These are phyloP conservation scores for Acanthacorydalis orientalis DNA, from an alignment of 2,888 invertebrate genomes.

Conservation along the genomic window DNA sequence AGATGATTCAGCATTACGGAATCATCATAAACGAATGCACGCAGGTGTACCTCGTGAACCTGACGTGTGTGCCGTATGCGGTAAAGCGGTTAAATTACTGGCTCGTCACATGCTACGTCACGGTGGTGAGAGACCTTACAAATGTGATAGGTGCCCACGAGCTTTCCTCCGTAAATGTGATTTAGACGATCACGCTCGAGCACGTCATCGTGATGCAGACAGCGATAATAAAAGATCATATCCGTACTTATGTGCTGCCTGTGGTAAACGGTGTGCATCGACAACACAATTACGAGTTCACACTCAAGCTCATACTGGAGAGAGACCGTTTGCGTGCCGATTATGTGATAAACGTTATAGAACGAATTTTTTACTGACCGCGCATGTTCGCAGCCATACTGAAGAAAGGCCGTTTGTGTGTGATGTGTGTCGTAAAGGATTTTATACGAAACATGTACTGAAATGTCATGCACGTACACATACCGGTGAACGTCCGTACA, in stretches of 20 bases:
- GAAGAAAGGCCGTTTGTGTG: neutral
- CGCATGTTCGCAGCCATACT: neutral
- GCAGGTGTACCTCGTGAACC: neutral
- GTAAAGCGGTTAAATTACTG: slow-evolving; percentile 1
- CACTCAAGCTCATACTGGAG: neutral
- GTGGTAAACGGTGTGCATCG: neutral
- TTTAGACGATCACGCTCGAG: neutral
- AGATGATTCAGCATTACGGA: neutral
- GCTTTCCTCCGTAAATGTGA: neutral
- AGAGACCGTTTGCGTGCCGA: neutral
- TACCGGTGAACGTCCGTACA: neutral
- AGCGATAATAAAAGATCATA: neutral
- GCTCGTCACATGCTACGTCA: neutral
- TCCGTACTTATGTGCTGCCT: neutral
- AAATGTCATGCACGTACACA: neutral
- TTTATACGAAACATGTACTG: neutral
- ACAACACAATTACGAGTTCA: neutral
- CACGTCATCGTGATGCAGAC: neutral
- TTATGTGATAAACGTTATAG: neutral
- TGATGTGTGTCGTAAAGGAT: neutral
- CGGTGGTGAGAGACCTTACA: neutral
- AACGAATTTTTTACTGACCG: neutral
- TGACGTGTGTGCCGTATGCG: slow-evolving; percentile 2
- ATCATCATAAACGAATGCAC: neutral
- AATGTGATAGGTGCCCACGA: neutral